Base-by-base conservation (phyloP, 2,888 invertebrate species). In the Aleiodes alternator region DNA sequence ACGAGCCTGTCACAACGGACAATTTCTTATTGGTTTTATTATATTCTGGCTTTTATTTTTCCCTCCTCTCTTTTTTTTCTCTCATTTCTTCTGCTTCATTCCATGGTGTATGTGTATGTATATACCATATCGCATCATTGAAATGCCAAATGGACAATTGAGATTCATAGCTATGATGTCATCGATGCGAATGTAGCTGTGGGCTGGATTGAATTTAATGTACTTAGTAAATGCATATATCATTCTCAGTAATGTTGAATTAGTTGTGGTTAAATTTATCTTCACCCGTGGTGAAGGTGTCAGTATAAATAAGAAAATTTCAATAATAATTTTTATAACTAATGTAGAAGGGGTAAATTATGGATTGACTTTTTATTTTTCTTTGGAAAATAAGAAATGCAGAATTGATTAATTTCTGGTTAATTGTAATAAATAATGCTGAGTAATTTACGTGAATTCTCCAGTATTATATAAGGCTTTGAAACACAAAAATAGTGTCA, bases 81-180 rank as follows among this genome's bases (percentile, higher is more conserved):
- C 23, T 23, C 23, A 23, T 70, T 57, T 53, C 51, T 23, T 51
- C 14, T 38, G 38, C n/a, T 23, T 14, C 7, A 14, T 53, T 53
- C n/a, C 23, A 23, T 23, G 23, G 23, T 23, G 23, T 23, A 2
- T 23, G 23, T 23, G 23, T 23, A 23, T 23, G 68, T 68, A 38
- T 61, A 80, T 80, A 78, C 75, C 79, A 76, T 78, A 78, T 78
- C 76, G 77, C 79, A 78, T 80, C 80, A 79, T 80, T 80, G 79
- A 79, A 77, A 66, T 66, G 66, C 77, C 78, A 80, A 80, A 74
- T 79, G 78, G 78, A 73, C 80, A 80, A 80, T 80, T 80, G 80
- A 79, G 79, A 80, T 80, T 80, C 79, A 80, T 80, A 79, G 78
- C 79, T 75, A 75, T 80, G 78, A 78, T 78, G 78, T 76, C 74